phyloP scores from a whole-genome alignment of 2,888 invertebrate species.

The Lasiommata megera region DNA sequence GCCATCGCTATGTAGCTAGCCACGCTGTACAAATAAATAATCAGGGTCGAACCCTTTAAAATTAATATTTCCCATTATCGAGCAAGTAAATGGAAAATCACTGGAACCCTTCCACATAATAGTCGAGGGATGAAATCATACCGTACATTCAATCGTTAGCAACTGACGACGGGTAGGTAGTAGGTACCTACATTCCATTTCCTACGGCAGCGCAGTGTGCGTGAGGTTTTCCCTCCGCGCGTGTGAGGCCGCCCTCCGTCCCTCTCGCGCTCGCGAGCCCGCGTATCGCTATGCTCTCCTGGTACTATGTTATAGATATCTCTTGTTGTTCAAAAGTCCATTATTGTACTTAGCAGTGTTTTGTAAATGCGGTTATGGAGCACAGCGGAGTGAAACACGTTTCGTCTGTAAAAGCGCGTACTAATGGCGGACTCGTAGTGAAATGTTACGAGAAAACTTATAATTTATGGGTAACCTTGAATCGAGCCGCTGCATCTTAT shows the following conservation, averaged over 20 bases:
- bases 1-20: background rate
- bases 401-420: background rate
- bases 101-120: constrained; percentile 45
- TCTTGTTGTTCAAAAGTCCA: constrained; percentile 55
- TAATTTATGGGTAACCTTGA: constrained; percentile 10
- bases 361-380: constrained; percentile 48
- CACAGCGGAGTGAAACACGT: constrained; percentile 18
- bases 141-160: constrained; percentile 52
- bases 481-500: background rate
- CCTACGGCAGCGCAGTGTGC: constrained; percentile 38
- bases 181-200: constrained; percentile 50
- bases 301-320: constrained; percentile 38
- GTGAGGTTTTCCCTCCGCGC: constrained; percentile 40
- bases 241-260: constrained; percentile 34
- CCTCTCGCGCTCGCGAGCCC: constrained; percentile 27
- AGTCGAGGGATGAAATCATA: constrained; percentile 41
- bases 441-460: constrained; percentile 5
- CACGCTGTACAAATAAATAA: background rate
- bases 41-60: constrained; percentile 34
- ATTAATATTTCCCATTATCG: constrained; percentile 53
- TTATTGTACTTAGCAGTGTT: constrained; percentile 61
- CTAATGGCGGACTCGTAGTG: background rate
- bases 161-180: constrained; percentile 45
- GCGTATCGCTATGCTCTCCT: constrained; percentile 43
- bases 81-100: constrained; percentile 50